Percentiles rank a stretch among this genome's conserved stretches.
phyloP scores from a whole-genome alignment of 2,113 vertebrate species.

The Equus quagga region DNA sequence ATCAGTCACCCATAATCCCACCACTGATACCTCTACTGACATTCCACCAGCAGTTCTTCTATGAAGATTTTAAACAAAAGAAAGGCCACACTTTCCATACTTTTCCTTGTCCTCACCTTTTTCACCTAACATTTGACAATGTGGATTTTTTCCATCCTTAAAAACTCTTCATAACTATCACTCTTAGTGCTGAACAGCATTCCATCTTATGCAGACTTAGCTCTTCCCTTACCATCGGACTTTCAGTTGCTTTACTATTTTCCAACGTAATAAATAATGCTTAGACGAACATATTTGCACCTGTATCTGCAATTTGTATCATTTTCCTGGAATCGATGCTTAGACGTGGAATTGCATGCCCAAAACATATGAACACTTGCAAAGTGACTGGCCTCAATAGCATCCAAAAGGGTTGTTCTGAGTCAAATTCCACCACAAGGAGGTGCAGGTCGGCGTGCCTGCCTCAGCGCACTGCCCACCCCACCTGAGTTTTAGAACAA shows the following conservation, averaged over 20 bases:
- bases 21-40: background rate
- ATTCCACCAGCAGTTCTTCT: background rate
- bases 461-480: fast-evolving
- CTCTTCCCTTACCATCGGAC: background rate
- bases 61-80: background rate
- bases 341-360: background rate
- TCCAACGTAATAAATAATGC: background rate
- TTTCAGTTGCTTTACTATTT: background rate
- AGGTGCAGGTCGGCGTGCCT: no score
- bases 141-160: background rate
- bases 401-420: background rate
- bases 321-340: background rate
- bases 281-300: background rate
- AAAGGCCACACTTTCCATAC: background rate
- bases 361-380: background rate
- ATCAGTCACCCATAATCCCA: background rate
- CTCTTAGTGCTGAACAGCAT: background rate
- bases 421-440: background rate
- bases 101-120: background rate
- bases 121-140: background rate
- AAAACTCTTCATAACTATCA: background rate
- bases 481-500: background rate
- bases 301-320: background rate
- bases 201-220: background rate
- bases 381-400: background rate